These are phyloP conservation scores for Tetragonula carbonaria DNA, from an alignment of 2,888 invertebrate species.

Conservation along the genomic window DNA sequence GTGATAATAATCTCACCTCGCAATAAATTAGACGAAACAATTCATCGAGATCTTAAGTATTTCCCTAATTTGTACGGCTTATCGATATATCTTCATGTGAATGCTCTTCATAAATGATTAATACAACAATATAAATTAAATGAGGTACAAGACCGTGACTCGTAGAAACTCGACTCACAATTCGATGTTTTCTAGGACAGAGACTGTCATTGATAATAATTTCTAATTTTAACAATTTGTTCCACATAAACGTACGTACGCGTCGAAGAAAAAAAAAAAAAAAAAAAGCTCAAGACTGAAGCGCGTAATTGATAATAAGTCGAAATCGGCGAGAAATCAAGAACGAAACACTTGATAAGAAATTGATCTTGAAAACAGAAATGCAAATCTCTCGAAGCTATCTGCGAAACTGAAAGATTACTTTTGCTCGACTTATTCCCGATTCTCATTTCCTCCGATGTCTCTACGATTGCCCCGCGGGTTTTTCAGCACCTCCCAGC, in stretches of 20 bases:
- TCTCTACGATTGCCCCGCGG: constrained; percentile 13
- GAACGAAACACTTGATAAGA: background rate
- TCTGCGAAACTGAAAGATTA: constrained; percentile 5
- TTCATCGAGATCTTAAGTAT: background rate
- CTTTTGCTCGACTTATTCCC: constrained; percentile 34
- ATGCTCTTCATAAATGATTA: constrained; percentile 60
- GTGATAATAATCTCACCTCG: no score
- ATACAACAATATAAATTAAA: constrained; percentile 55
- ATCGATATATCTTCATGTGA: constrained; percentile 1
- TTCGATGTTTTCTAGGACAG: constrained; percentile 49
- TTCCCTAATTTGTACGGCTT: constrained; percentile 8
- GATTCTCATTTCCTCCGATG: background rate
- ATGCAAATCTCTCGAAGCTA: constrained; percentile 5
- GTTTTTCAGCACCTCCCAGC: constrained; percentile 36
- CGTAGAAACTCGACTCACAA: constrained; percentile 54
- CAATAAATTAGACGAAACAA: background rate
- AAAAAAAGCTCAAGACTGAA: background rate
- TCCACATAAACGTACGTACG: constrained; percentile 22
- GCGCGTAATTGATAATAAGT: background rate
- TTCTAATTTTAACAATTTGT: constrained; percentile 30
- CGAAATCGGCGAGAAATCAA: background rate
- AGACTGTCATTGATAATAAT: constrained; percentile 45
- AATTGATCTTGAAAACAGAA: constrained; percentile 21
- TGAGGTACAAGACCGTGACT: constrained; percentile 58
- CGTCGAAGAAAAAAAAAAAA: background rate